Base-by-base conservation (phyloP, 2,113 vertebrate genomes). In the Hypanus sabinus region DNA sequence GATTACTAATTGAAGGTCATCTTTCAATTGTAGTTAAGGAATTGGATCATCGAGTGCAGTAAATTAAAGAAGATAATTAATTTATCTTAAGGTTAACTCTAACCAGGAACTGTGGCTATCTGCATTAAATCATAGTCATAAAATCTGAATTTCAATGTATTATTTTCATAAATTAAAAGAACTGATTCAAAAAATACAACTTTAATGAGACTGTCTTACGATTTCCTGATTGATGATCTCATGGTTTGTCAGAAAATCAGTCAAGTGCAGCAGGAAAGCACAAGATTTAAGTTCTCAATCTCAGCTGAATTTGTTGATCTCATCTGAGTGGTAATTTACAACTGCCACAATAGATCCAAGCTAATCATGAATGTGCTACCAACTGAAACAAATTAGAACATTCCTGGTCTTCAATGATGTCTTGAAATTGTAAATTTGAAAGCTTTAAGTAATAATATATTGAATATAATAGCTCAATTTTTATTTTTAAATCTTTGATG, bases 71-170 rank as follows among this genome's bases (percentile, higher is more conserved):
- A 75, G 30, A 10, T 93, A 95, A 80, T 94, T 91, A n/a, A 24
- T 87, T 94, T n/a, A 80, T 57, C 14, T 94, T 95, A 94, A 4
- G 79, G 65, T 38, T 95, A 96, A 95, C 95, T 94, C 80, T 80
- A 77, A 68, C 85, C 93, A 27, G 92, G 76, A 68, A 1, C 14
- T 94, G 94, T 92, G 71, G 94, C 94, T 68, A 55, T 83, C 18
- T 94, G 68, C 87, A 71, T 30, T 79, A 5, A 93, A n/a, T 0
- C 6, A 62, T 65, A 55, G 93, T 75, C 55, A 91, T 77, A 94
- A 94, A 91, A 94, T 95, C 83, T 30, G 80, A 94, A 94, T 83
- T 88, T 11, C 94, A 93, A 95, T 90, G 27, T 88, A 75, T 77
- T 62, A 12, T 92, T 92, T 71, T 92, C 65, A 71, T 71, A n/a